These are phyloP conservation scores for Drosophila formosana DNA, from an alignment of 2,888 invertebrate species.

Conservation along the genomic window DNA sequence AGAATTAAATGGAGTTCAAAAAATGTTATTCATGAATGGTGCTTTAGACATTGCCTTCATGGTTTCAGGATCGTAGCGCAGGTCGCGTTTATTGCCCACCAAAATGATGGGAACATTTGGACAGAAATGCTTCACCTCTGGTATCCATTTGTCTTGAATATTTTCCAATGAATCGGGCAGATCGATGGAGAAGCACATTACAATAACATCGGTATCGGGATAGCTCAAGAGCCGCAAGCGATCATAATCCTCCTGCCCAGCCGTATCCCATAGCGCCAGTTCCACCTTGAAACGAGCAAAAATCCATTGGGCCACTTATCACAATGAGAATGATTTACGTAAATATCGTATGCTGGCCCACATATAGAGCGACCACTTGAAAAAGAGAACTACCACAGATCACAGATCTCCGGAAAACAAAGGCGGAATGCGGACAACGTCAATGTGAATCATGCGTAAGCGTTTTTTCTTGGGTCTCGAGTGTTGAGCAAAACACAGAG, in stretches of 20 bases:
- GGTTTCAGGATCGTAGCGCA: conserved; percentile 96
- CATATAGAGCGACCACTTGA: conserved; percentile 26
- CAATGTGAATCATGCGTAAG: conserved; percentile 45
- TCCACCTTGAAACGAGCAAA: conserved; percentile 88
- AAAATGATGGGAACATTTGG: conserved; percentile 99
- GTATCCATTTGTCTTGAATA: conserved; percentile 99
- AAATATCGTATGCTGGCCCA: not conserved
- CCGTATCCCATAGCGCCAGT: conserved; percentile 97
- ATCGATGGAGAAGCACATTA: conserved; percentile 99
- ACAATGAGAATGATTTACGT: conserved; percentile 5
- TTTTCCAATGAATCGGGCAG: conserved; percentile 99
- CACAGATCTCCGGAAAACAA: conserved; percentile 11
- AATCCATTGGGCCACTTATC: not conserved
- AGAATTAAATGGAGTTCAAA: not conserved
- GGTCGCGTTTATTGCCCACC: conserved; percentile 98
- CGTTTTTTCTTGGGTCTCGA: not conserved
- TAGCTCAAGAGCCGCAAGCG: conserved; percentile 96
- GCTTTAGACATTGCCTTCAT: conserved; percentile 86
- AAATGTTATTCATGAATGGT: not conserved
- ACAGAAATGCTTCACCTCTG: conserved; percentile 98
- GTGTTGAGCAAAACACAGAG: conserved; percentile 23
- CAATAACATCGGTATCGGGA: conserved; percentile 99
- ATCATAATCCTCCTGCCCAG: conserved; percentile 99
- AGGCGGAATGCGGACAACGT: conserved; percentile 16
- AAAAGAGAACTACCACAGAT: conserved; percentile 1